phyloP scores from a whole-genome alignment of 2,797 vertebrate genomes.

The Chelon labrosus region DNA sequence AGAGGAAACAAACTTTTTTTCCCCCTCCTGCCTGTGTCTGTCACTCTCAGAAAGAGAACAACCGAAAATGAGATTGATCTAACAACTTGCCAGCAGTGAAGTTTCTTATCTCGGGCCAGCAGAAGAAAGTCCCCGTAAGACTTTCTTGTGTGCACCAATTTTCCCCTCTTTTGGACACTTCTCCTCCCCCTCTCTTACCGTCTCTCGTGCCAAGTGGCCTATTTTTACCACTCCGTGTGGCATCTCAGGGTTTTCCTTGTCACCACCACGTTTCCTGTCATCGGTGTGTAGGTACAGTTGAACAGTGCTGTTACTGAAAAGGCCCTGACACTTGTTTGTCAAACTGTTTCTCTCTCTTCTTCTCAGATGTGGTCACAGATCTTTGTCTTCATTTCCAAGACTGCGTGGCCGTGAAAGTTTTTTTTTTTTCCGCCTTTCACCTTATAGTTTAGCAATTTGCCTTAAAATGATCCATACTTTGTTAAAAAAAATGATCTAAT shows the following conservation, averaged over 20 bases:
- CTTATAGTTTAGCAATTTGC: constrained; percentile 28
- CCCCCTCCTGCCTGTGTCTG: constrained; percentile 8
- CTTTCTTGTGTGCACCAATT: constrained; percentile 74
- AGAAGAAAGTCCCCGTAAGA: constrained; percentile 85
- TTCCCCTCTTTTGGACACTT: constrained; percentile 65
- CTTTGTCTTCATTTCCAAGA: constrained; percentile 43
- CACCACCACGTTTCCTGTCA: constrained; percentile 76
- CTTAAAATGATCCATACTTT: constrained; percentile 58
- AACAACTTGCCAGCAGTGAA: constrained; percentile 65
- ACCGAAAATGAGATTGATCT: constrained; percentile 58
- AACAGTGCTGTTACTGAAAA: constrained; percentile 66
- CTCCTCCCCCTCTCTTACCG: constrained; percentile 53
- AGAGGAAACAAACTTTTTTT: constrained; percentile 4
- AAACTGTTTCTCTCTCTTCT: constrained; percentile 67
- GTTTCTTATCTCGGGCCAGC: constrained; percentile 84
- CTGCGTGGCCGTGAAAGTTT: neutral
- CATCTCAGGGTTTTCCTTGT: constrained; percentile 87
- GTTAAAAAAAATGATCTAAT: constrained; percentile 59
- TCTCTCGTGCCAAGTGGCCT: constrained; percentile 85
- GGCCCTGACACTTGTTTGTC: constrained; percentile 49
- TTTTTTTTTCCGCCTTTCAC: constrained; percentile 9
- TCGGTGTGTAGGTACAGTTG: constrained; percentile 63
- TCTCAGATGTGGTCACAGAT: constrained; percentile 67
- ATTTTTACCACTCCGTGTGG: constrained; percentile 86
- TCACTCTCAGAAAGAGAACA: constrained; percentile 31